These are phyloP conservation scores for Leptatherina wallacei DNA, from an alignment of 2,797 vertebrate genomes.

Conservation along the genomic window DNA sequence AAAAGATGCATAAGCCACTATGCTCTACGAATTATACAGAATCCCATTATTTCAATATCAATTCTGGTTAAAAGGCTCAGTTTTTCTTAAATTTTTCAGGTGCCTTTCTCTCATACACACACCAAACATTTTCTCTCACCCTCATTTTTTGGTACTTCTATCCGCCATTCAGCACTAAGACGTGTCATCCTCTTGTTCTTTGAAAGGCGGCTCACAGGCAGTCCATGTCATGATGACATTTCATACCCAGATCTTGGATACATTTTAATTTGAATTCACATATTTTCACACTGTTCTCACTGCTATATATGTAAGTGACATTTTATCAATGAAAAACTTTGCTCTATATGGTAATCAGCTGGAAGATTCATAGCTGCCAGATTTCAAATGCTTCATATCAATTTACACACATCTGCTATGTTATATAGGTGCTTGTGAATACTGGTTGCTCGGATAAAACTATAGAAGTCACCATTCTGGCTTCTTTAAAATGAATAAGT, in stretches of 20 bases:
- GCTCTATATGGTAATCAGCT: not conserved
- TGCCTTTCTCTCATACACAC: slow-evolving; percentile 17
- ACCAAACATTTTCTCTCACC: slow-evolving; percentile 50
- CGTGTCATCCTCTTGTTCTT: slow-evolving; percentile 68
- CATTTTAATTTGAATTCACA: slow-evolving; percentile 54
- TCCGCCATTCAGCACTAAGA: slow-evolving; percentile 63
- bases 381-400: slow-evolving; percentile 30
- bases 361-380: slow-evolving; percentile 10
- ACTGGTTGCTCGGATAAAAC: slow-evolving; percentile 6
- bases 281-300: slow-evolving; percentile 50
- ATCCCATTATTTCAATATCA: not conserved
- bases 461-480: slow-evolving; percentile 19
- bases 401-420: slow-evolving; percentile 24
- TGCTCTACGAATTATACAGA: not conserved
- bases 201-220: slow-evolving; percentile 61
- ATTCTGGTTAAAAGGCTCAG: not conserved
- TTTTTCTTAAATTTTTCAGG: slow-evolving; percentile 34
- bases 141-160: slow-evolving; percentile 60
- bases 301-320: slow-evolving; percentile 37
- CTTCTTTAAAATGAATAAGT: slow-evolving; percentile 29
- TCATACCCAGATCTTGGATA: slow-evolving; percentile 51
- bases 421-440: slow-evolving; percentile 21
- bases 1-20: not conserved
- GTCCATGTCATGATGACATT: slow-evolving; percentile 73
- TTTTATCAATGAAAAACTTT: slow-evolving; percentile 35